phyloP scores from a whole-genome alignment of 2,797 vertebrate genomes.

The Xerus rutilus region DNA sequence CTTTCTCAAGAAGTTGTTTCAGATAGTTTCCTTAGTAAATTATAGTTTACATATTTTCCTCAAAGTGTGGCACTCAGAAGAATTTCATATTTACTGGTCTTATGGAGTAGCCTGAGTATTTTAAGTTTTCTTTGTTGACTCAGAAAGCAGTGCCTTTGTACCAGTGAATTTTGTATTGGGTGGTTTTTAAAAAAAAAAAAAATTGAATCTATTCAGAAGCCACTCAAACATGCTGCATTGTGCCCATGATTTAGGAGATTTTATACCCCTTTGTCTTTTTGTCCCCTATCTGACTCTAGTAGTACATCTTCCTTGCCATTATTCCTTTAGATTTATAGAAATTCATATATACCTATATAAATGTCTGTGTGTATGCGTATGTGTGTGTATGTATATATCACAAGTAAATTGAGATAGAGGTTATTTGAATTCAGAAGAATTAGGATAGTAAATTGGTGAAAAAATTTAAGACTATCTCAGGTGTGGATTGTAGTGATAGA shows the following conservation, averaged over 20 bases:
- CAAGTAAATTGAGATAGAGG: background rate
- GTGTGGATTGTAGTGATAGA: background rate
- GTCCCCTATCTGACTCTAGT: background rate
- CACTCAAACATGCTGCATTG: background rate
- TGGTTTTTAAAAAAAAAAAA: background rate
- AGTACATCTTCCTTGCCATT: background rate
- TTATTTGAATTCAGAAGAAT: conserved; percentile 56
- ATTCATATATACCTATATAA: background rate
- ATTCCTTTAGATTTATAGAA: conserved; percentile 9
- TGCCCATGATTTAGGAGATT: background rate
- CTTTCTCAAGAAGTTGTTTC: background rate
- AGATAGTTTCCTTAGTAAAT: background rate
- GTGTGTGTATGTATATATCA: background rate
- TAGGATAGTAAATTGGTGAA: conserved; percentile 15
- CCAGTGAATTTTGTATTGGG: background rate
- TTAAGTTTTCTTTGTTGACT: background rate
- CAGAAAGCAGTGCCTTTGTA: conserved; percentile 23
- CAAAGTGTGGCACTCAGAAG: background rate
- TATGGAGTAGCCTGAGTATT: background rate
- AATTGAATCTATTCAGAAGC: conserved; percentile 15
- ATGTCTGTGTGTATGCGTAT: background rate
- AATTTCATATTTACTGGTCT: conserved; percentile 26
- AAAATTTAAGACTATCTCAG: conserved; percentile 33
- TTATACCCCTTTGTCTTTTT: background rate
- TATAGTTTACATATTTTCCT: conserved; percentile 15